Conservation (phyloP, 1,140 invertebrate genomes). For the Proales similis region DNA sequence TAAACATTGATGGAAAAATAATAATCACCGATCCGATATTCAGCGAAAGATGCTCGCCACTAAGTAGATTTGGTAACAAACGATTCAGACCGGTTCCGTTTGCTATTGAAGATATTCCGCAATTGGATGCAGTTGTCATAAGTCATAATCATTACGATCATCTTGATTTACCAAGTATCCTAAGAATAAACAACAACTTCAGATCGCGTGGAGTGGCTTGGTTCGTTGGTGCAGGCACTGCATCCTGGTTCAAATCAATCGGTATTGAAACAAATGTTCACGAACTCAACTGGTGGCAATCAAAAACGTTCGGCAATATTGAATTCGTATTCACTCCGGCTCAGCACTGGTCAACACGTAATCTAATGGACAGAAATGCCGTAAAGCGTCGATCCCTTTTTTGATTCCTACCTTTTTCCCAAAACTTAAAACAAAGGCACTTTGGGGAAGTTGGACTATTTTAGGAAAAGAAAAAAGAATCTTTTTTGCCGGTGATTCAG, state of each 20-base stretch:
- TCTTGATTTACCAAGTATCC: constrained; percentile 51
- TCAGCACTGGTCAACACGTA: constrained; percentile 56
- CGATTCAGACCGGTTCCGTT: constrained; percentile 53
- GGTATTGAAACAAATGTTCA: constrained; percentile 39
- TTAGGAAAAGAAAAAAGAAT: constrained; percentile 50
- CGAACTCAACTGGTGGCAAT: constrained; percentile 57
- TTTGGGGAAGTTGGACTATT: constrained; percentile 56
- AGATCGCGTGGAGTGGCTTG: constrained; percentile 42
- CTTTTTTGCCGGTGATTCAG: constrained; percentile 56
- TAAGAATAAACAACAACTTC: constrained; percentile 43
- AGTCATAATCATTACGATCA: constrained; percentile 59
- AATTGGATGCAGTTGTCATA: constrained; percentile 55
- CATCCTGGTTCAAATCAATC: constrained; percentile 50
- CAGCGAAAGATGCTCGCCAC: no score
- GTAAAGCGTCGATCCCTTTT: no score
- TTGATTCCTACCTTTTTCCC: no score
- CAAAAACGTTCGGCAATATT: constrained; percentile 43
- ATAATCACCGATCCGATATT: constrained; percentile 54
- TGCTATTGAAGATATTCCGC: constrained; percentile 52
- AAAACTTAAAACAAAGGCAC: no score
- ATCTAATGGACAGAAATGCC: constrained; percentile 47
- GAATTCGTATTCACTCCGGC: constrained; percentile 54
- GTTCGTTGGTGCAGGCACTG: constrained; percentile 53
- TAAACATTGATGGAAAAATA: constrained; percentile 52
- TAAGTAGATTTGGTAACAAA: no score